Base-by-base conservation (phyloP, 1,140 invertebrate species). In the Pseudobourletiella spinata region DNA sequence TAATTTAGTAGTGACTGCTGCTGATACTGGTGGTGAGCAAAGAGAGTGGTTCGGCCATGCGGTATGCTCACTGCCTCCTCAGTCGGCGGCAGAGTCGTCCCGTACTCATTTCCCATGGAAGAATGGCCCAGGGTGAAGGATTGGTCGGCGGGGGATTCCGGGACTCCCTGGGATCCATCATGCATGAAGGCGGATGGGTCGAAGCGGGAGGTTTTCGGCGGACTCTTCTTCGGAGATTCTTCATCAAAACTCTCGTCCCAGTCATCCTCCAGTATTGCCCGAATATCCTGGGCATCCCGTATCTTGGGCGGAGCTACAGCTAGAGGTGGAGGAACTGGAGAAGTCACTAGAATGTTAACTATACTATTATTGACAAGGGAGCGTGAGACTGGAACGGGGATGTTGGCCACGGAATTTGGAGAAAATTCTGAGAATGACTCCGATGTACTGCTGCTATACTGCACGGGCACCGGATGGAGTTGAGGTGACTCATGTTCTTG, bases 191-290 rank as follows among this genome's bases (percentile, higher is more conserved):
- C 67, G 16, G 64, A 61, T 57, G 65, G 64, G 32, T 66, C 68
- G 58, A 69, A 69, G 18, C 68, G 20, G 16, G 64, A 60, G 15
- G 61, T 44, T 61, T 66, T 66, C 0, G 35, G 56, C 30, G 65
- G 68, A 61, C 62, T 65, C 44, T 63, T 61, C 16, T 55, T 18
- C 16, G 64, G 60, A 44, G 64, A 64, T 14, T 61, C 63, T 39
- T 70, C 68, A 14, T 70, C 68, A 44, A 61, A 61, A 22, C 50
- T 60, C 16, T 70, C 68, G 56, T 66, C 60, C 68, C 68, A 70
- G n/a, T 70, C 68, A 29, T 70, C 68, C 50, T 67, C 68, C 15
- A 70, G 42, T 25, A 70, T 70, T n/a, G 68, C 67, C 48, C 68
- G 63, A 43, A 70, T 67, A 42, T 70, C 65, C 61, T 51, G 48